phyloP scores from a whole-genome alignment of 2,797 vertebrate genomes.

The Eurystomus glaucurus region DNA sequence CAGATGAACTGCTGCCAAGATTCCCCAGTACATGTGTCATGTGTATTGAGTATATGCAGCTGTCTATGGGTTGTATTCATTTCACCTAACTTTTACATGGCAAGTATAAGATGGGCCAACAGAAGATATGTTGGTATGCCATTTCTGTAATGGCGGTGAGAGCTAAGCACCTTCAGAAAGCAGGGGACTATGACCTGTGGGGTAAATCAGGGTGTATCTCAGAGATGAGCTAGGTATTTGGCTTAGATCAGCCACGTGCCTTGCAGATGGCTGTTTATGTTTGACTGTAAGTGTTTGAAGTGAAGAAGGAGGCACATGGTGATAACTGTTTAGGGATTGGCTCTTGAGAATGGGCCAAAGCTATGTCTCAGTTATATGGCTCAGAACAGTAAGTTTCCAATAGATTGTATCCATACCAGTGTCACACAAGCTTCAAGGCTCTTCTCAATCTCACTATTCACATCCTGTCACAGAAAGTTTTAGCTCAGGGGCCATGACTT shows the following conservation, averaged over 20 bases:
- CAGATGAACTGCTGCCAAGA: not conserved
- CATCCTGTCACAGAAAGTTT: not conserved
- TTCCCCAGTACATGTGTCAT: not conserved
- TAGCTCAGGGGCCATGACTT: not conserved
- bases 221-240: not conserved
- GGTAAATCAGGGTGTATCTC: not conserved
- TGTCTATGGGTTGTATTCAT: not conserved
- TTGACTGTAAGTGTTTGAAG: not conserved
- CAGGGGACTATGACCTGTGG: not conserved
- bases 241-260: not conserved
- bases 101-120: not conserved
- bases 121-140: not conserved
- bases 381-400: not conserved
- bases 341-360: not conserved
- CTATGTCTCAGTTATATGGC: not conserved
- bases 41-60: too few relatives aligned
- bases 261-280: not conserved
- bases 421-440: not conserved
- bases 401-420: not conserved
- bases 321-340: not conserved
- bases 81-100: not conserved
- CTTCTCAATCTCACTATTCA: not conserved
- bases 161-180: not conserved
- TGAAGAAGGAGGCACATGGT: not conserved
- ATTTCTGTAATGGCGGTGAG: not conserved